Base-by-base conservation (phyloP, 1,140 invertebrate genomes). In the Mercenaria mercenaria region DNA sequence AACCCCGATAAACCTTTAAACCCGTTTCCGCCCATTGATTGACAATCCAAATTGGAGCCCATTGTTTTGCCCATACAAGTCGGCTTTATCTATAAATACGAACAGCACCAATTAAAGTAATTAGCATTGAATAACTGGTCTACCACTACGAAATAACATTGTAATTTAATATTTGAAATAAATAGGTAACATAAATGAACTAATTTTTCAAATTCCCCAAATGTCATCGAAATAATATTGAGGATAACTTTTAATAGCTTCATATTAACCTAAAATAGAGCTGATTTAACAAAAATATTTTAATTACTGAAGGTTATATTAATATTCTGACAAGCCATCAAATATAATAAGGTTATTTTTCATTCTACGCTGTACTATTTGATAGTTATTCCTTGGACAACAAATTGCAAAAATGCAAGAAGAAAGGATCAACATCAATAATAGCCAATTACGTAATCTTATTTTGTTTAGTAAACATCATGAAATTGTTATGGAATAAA, bases 11-110 rank as follows among this genome's bases (percentile, higher is more conserved):
- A 67, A 67, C 67, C 67, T n/a, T 39, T 72, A 37, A 39, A 39
- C 34, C 18, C n/a, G 67, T 72, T 72, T 72, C 67, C 67, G 32
- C 67, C 67, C 67, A 4, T 23, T 72, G 67, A 72, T 72, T 72
- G 67, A 72, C 67, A 72, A 72, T 37, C 34, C 34, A 39, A 32
- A 72, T 26, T 26, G 11, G 0, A 20, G 15, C 13, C 67, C 29
- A 72, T 72, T 72, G 67, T 72, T 39, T 72, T 72, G 67, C 4
- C 15, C 39, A 4, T 20, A 72, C 67, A 41, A 8, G 34, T 3
- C 18, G 0, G 13, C 4, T 29, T 37, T 72, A 72, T 72, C 34
- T 20, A 39, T 72, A 72, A 37, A 72, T 72, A 39, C 32, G 26
- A 32, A 41, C 32, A 20, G 23, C 11, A 29, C 67, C 29, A 72